Evolutionary conservation across 1,140 invertebrate genomes (phyloP), one percentile per base, ranked within the genome.

Genomic region (Pachypsylla venusta): DNA sequence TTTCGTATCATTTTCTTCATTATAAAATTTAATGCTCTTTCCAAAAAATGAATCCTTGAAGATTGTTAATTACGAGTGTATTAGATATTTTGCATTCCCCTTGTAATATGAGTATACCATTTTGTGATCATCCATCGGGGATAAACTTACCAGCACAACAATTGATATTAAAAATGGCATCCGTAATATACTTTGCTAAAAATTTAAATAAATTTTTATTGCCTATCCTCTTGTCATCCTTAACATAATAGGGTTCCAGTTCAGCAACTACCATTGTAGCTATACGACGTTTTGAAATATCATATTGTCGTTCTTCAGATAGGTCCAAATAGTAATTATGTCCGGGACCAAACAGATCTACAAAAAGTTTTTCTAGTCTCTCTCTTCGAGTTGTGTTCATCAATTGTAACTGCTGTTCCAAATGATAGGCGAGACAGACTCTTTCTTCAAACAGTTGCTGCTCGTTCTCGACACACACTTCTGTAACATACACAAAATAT

Each of bases 161-260:
- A 19, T 48, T 48, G 3, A 48, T 48, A n/a, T n/a, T 48, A 48
- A 19, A 48, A 22, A 48, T 48, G 16, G 22, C n/a, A 3, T 62
- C 56, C 14, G 63, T 61, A 13, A 64, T 62, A 57, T 63, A 56
- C 48, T 59, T 62, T 10, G 63, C 63, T 22, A 64, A 28, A 35
- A 5, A 61, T 59, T 64, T 62, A 42, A 64, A 64, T n/a, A 64
- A 56, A 58, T 60, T 25, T 30, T 58, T 60, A n/a, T 53, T 39
- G 20, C 16, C 54, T n/a, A 64, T 64, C 56, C 59, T 56, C 14
- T 56, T 35, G 20, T 53, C 25, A 5, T 48, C 42, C 5, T 22
- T 22, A 20, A 25, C 58, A 22, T 62, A 64, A 27, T 60, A 62
- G 30, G 58, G 61, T 42, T 56, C 60, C 42, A 64, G 56, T 16